phyloP scores from a whole-genome alignment of 2,797 vertebrate species.

The Crenichthys baileyi region DNA sequence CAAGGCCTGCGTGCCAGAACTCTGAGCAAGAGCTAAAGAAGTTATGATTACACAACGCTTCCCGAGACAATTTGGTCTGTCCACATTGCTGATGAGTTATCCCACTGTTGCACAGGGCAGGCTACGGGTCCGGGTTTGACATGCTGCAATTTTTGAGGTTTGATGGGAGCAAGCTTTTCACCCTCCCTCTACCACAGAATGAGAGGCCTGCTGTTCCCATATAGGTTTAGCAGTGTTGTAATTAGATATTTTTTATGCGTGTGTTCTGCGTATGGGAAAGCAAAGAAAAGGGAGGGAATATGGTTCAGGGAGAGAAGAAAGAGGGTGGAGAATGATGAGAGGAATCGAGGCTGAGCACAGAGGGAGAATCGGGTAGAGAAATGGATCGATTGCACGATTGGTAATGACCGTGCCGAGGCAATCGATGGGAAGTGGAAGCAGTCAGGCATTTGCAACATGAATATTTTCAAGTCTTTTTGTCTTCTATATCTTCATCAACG shows the following conservation, averaged over 20 bases:
- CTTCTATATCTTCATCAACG: slow-evolving; percentile 9
- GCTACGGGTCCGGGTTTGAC: slow-evolving; percentile 57
- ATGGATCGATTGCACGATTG: slow-evolving; percentile 51
- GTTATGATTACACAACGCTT: slow-evolving; percentile 66
- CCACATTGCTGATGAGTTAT: slow-evolving; percentile 59
- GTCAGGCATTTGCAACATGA: slow-evolving; percentile 27
- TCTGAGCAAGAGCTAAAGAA: slow-evolving; percentile 53
- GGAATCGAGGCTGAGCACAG: slow-evolving; percentile 40
- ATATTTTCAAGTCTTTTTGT: slow-evolving; percentile 33
- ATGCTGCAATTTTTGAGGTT: slow-evolving; percentile 82
- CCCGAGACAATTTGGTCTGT: slow-evolving; percentile 52
- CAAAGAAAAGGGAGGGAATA: slow-evolving; percentile 53
- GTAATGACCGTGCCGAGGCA: slow-evolving; percentile 24
- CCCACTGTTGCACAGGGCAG: slow-evolving; percentile 55
- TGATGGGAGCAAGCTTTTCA: slow-evolving; percentile 76
- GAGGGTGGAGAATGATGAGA: slow-evolving; percentile 60
- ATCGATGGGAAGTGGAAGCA: slow-evolving; percentile 34
- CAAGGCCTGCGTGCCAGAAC: slow-evolving; percentile 43
- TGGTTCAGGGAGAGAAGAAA: slow-evolving; percentile 37
- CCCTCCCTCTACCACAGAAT: slow-evolving; percentile 74
- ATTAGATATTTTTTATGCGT: slow-evolving; percentile 68
- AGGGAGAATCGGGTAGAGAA: slow-evolving; percentile 38
- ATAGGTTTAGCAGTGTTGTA: slow-evolving; percentile 78
- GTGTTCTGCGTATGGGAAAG: slow-evolving; percentile 59
- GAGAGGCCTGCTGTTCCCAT: slow-evolving; percentile 76